Base-by-base conservation (phyloP, 2,797 vertebrate genomes). In the Bryconaethiops microstoma region DNA sequence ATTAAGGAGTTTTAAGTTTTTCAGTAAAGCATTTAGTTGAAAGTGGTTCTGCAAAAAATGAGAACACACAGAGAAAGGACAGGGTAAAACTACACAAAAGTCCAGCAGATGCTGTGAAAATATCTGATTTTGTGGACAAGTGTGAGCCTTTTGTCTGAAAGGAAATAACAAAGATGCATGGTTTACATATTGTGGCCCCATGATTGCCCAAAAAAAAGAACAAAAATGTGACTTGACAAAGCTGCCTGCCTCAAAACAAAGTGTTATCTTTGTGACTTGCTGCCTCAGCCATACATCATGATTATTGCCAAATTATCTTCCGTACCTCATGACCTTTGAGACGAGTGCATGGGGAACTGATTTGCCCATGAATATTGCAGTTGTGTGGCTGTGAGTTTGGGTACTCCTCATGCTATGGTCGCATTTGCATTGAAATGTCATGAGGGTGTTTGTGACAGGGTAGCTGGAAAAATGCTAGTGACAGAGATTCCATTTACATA, bases 291-390 rank as follows among this genome's bases (percentile, higher is more conserved):
- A 85, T 86, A 57, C 83, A 80, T 86, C 79, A 83, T 62, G 62
- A 84, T 87, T 82, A 86, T 83, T 83, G 69, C 82, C 84, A 83
- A 83, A 88, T 80, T 70, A 84, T 88, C 83, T 80, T 69, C 62
- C 67, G 74, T 83, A 83, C 76, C 86, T 88, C 84, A 88, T 84
- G 80, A 88, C 84, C 82, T 87, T 85, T 59, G 48, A 82, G 57
- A 80, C 52, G 77, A 76, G 77, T 59, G 62, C 52, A 65, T 75
- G 70, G 74, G 74, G 64, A 72, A 80, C 55, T 74, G 54, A 74
- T 82, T 73, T 77, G 70, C 67, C 60, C 78, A 52, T 78, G 78
- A 71, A 82, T 72, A 73, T 79, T 64, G 76, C 65, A 71, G 60
- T 57, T 67, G 76, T 52, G 77, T 60, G 65, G n/a, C 57, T 59